Base-by-base conservation (phyloP, 2,888 invertebrate species). In the Calliopum simillimum region DNA sequence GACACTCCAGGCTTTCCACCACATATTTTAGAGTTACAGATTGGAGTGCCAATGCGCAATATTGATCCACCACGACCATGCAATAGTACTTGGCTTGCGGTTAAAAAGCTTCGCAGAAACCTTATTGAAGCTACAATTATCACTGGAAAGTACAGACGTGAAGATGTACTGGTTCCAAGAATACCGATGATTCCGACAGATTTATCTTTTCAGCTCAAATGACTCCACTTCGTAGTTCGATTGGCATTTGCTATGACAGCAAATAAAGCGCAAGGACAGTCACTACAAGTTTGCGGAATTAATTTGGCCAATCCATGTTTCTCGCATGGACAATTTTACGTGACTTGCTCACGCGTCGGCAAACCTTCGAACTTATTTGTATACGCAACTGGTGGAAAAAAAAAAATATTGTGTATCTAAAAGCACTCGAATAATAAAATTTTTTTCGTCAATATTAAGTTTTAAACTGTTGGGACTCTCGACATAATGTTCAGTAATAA, bases 111-210 rank as follows among this genome's bases (percentile, higher is more conserved):
- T 21, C 75, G 74, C 72, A 69, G 61, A 53, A 79, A 81, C 68
- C 59, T 79, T 41, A 75, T 81, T 46, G 74, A 76, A 70, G 78
- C 76, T 23, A 78, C 71, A 4, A 46, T n/a, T n/a, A n/a, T n/a
- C n/a, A n/a, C n/a, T n/a, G n/a, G n/a, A n/a, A n/a, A n/a, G n/a
- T n/a, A n/a, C 14, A 13, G 11, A 13, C 55, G 16, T n/a, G n/a
- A n/a, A n/a, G n/a, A n/a, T n/a, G n/a, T n/a, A n/a, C n/a, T n/a
- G n/a, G n/a, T n/a, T n/a, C 11, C 8, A 16, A 55, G 46, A 11
- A 46, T 46, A 11, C 46, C 46, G 46, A 46, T 46, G 46, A 46
- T 46, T 46, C 46, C 46, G n/a, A n/a, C n/a, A n/a, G n/a, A n/a
- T n/a, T 13, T 46, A 14, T 14, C 46, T 13, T 46, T 46, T 14